Evolutionary conservation across 37 sponge, comb jelly and placozoan species (phyloP).

Genomic region (Aphrocallistes beatrix): DNA sequence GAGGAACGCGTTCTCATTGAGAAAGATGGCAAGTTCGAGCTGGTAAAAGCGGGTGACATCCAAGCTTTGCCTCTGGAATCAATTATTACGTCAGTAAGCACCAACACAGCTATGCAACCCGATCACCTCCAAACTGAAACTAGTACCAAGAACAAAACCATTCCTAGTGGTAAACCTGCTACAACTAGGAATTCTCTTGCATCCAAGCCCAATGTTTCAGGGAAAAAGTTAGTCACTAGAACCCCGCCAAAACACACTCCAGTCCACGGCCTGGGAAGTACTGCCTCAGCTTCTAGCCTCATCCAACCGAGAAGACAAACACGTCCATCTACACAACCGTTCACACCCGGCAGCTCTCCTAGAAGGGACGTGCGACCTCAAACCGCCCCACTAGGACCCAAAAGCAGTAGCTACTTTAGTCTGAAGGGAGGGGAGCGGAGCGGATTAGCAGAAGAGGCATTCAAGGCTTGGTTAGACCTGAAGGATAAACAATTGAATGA

Average conservation of each 20-base stretch:
- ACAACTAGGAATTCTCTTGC: not conserved
- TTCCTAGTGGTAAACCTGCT: not conserved
- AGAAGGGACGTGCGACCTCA: not conserved
- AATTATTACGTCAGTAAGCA: not conserved
- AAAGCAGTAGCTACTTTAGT: not conserved
- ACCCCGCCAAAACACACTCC: not conserved
- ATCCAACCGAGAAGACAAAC: not conserved
- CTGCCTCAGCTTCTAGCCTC: not conserved
- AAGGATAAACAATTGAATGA: not conserved
- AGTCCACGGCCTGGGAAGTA: not conserved
- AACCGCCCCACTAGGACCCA: not conserved
- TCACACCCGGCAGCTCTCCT: not conserved
- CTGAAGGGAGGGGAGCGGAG: not conserved
- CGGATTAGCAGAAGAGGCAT: not conserved
- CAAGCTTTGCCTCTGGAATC: not conserved
- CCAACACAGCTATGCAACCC: not conserved
- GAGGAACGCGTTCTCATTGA: not conserved
- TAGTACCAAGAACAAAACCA: not conserved
- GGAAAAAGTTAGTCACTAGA: not conserved
- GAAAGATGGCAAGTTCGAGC: not conserved
- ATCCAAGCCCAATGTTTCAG: not conserved
- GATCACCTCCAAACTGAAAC: not conserved
- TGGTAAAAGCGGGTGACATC: not conserved
- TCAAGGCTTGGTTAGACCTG: not conserved
- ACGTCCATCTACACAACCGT: not conserved